Evolutionary conservation across 2,113 vertebrate species (phyloP).

Genomic region (Cyprinodon brontotheroides): DNA sequence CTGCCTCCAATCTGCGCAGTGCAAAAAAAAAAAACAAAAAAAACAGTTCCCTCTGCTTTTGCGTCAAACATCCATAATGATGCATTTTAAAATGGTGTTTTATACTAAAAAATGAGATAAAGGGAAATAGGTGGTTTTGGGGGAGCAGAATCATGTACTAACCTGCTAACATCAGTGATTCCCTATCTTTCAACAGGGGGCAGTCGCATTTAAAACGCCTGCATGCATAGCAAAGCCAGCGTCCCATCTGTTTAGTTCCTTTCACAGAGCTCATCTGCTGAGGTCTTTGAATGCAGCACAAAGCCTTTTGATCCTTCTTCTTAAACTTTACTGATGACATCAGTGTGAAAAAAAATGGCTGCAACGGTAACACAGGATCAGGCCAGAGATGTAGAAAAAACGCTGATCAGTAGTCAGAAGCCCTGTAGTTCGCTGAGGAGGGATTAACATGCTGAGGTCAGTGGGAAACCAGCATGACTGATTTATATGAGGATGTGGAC

Average conservation of each 20-base stretch:
- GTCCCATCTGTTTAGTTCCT: neutral
- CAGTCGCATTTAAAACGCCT: neutral
- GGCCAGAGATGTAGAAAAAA: constrained; percentile 36
- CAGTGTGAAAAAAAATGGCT: constrained; percentile 6
- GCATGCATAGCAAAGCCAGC: neutral
- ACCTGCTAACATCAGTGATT: neutral
- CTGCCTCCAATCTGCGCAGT: too few species aligned
- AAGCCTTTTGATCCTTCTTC: neutral
- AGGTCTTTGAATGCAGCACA: constrained; percentile 23
- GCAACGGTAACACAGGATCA: constrained; percentile 9
- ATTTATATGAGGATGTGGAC: neutral
- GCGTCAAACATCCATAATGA: constrained; percentile 1
- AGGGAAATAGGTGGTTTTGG: neutral
- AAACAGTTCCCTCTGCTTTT: neutral
- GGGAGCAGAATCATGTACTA: constrained; percentile 15
- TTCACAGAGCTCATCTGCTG: neutral
- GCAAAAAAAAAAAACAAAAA: too few species aligned
- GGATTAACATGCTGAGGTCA: constrained; percentile 40
- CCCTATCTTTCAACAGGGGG: neutral
- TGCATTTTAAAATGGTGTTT: neutral
- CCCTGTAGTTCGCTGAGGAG: constrained; percentile 19
- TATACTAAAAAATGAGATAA: too few species aligned
- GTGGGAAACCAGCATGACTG: neutral
- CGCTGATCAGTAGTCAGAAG: constrained; percentile 26
- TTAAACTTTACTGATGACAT: constrained; percentile 26